phyloP scores from a whole-genome alignment of 2,888 invertebrate genomes.

The Mesorhabditis sp. region DNA sequence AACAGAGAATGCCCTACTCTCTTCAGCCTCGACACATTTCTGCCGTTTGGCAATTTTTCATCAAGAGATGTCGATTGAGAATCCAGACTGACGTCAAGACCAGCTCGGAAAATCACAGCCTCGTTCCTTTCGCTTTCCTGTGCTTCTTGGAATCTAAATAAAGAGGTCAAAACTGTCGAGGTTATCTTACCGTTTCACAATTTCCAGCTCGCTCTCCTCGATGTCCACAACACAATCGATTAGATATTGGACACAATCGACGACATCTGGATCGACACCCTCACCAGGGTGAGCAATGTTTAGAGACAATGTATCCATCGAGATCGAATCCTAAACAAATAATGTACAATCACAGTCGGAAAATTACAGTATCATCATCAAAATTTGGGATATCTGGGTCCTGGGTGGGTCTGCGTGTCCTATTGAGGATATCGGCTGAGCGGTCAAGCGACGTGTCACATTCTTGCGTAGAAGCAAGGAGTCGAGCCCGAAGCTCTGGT shows the following conservation, averaged over 20 bases:
- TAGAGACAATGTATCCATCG: conserved; percentile 40
- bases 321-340: conserved; percentile 35
- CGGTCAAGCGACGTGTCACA: background rate
- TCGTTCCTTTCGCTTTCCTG: background rate
- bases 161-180: background rate
- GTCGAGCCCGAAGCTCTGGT: conserved; percentile 27
- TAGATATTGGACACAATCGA: conserved; percentile 41
- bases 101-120: background rate
- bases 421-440: background rate
- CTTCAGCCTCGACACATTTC: background rate
- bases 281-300: conserved; percentile 18
- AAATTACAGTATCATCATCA: conserved; percentile 29
- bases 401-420: background rate
- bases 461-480: conserved; percentile 21
- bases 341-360: background rate
- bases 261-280: conserved; percentile 41
- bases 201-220: conserved; percentile 27
- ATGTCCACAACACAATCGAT: conserved; percentile 43
- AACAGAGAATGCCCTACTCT: background rate
- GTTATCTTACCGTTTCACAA: background rate
- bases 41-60: background rate
- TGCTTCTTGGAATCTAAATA: conserved; percentile 2
- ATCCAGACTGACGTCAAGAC: too few relatives aligned
- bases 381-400: conserved; percentile 31
- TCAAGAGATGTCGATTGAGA: too few relatives aligned